A percentile compares a stretch with the other conserved stretches of the same genome.
Conservation (phyloP, 2,888 invertebrate species). For the Drosophila meridionalis region DNA sequence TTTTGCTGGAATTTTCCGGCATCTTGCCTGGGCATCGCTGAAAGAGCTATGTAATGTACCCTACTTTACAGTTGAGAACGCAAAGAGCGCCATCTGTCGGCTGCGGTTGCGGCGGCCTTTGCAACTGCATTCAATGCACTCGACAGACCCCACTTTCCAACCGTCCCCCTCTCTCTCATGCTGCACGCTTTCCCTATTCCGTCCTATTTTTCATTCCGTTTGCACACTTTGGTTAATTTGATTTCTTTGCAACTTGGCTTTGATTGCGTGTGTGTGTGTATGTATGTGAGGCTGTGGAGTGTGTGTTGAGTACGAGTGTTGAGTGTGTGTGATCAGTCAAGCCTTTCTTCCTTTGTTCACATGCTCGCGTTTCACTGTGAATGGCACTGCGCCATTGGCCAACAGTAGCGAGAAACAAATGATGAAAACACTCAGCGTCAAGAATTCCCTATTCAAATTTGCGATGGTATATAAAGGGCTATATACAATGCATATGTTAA, state of each 20-base stretch:
- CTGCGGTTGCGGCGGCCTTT: slow-evolving; percentile 26
- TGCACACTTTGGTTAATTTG: slow-evolving; percentile 78
- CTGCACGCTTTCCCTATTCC: background rate
- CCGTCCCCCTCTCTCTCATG: background rate
- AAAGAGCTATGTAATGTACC: slow-evolving; percentile 72
- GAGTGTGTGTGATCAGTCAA: slow-evolving; percentile 11
- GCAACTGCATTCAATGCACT: slow-evolving; percentile 49
- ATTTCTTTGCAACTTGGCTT: slow-evolving; percentile 54
- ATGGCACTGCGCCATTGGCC: slow-evolving; percentile 9
- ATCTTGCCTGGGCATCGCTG: slow-evolving; percentile 55
- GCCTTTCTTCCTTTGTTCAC: background rate
- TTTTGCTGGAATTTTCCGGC: slow-evolving; percentile 47
- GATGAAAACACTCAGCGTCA: background rate
- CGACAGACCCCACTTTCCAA: slow-evolving; percentile 8
- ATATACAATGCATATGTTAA: background rate
- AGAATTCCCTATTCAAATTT: background rate
- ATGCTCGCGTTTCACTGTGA: slow-evolving; percentile 13
- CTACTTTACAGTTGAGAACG: slow-evolving; percentile 75
- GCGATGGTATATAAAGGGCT: background rate
- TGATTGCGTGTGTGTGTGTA: slow-evolving; percentile 29
- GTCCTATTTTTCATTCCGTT: slow-evolving; percentile 59
- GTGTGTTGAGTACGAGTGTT: slow-evolving; percentile 15
- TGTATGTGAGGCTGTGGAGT: slow-evolving; percentile 3
- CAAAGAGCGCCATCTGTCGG: slow-evolving; percentile 41
- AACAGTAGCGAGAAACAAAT: slow-evolving; percentile 4